Evolutionary conservation across 2,888 invertebrate species (phyloP), one percentile per base, ranked within the genome.

Genomic region (Acrobasis suavella): DNA sequence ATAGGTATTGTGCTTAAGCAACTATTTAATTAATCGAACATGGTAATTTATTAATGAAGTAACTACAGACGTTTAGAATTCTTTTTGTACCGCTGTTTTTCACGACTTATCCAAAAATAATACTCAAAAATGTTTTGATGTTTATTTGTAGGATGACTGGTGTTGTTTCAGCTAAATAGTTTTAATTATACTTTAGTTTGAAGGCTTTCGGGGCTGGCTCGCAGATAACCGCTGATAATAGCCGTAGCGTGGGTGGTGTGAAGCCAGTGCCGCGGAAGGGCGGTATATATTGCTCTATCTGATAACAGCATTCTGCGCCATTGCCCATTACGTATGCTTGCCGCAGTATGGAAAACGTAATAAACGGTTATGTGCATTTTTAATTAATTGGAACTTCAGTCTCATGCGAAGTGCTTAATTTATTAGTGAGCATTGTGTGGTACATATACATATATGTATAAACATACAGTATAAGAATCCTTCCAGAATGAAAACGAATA

Each of bases 271-370:
- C 32, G 17, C n/a, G 60, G 46, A 46, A 32, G 60, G 49, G 59
- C 59, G 51, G 32, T 60, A 3, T 60, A 3, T 22, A n/a, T 59
- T 15, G 50, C 60, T 52, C 16, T 61, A 61, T 60, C 60, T 46
- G 61, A 61, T 61, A 61, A 61, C 46, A 15, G 5, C 16, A 51
- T 16, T 60, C 38, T 39, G 51, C 58, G 52, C 61, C 61, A 54
- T 49, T 54, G 54, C 46, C 42, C 49, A 52, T 61, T 52, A 58
- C n/a, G 15, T 58, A 17, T 32, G 49, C 39, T 50, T 50, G 37
- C 59, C 59, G 50, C 50, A 60, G 32, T 50, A 37, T 55, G 55
- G 12, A 38, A 39, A 55, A 38, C 14, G 10, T 39, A 46, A 46
- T 46, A 55, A 54, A 15, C 15, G 10, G 16, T 55, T 55, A 16